Percentiles rank a stretch among this genome's conserved stretches.
Conservation (phyloP, 2,113 vertebrate genomes). For the Burhinus bistriatus region DNA sequence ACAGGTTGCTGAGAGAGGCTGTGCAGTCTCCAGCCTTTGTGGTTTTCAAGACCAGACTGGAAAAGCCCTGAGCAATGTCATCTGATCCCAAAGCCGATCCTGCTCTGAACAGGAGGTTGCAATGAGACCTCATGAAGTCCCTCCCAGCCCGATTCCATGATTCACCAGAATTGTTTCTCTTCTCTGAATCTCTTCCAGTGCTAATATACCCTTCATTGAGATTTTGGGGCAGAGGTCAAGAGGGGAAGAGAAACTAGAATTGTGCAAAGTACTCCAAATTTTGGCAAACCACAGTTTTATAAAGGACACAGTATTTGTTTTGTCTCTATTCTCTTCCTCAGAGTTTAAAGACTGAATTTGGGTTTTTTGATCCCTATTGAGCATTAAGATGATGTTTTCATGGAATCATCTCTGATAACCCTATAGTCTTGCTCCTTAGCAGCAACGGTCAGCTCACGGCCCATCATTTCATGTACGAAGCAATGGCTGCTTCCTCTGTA, state of each 20-base stretch:
- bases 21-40: not conserved
- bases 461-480: not conserved
- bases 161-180: accelerated
- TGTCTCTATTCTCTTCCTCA: not conserved
- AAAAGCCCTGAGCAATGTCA: not conserved
- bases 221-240: not conserved
- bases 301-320: not conserved
- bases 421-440: not conserved
- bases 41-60: not conserved
- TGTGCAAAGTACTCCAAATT: not conserved
- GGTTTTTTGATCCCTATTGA: not conserved
- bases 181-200: not conserved
- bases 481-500: not conserved
- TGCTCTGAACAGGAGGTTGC: not conserved
- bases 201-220: not conserved
- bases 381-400: not conserved
- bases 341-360: not conserved
- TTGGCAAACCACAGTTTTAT: not conserved
- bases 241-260: not conserved
- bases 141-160: not conserved
- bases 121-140: not conserved
- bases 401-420: not conserved
- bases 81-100: not conserved
- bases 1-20: not conserved
- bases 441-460: not conserved